Conservation (phyloP, 2,113 vertebrate genomes). For the Trichomycterus rosablanca region DNA sequence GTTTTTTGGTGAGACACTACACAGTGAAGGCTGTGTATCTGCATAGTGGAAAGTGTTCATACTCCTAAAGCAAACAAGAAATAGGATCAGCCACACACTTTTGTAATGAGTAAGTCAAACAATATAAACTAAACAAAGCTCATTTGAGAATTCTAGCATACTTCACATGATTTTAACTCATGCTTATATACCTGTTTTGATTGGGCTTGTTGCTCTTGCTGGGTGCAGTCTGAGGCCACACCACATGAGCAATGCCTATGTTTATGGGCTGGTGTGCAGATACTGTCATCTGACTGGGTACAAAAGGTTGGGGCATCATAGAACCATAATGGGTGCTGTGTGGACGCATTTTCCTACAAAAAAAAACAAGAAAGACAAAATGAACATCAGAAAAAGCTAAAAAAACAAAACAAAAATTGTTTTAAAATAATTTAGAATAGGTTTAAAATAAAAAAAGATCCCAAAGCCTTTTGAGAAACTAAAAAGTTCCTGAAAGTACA, state of each 20-base stretch:
- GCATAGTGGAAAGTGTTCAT: conserved; percentile 74
- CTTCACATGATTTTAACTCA: too few relatives aligned
- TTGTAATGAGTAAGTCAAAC: background rate
- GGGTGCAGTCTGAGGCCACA: conserved; percentile 87
- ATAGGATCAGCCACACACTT: background rate
- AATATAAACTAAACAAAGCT: background rate
- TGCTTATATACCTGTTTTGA: conserved; percentile 83
- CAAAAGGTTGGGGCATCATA: conserved; percentile 80
- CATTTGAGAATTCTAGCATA: too few relatives aligned
- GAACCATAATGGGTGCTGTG: conserved; percentile 83
- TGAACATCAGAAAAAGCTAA: too few relatives aligned
- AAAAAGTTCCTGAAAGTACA: too few relatives aligned
- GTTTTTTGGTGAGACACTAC: conserved; percentile 79
- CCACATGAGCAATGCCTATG: conserved; percentile 91
- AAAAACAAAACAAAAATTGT: too few relatives aligned
- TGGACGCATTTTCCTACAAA: conserved; percentile 78
- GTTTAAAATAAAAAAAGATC: too few relatives aligned
- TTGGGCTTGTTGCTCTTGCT: conserved; percentile 82
- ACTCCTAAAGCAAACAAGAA: conserved; percentile 62
- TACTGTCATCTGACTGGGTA: conserved; percentile 88
- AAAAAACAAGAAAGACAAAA: background rate
- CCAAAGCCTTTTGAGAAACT: too few relatives aligned
- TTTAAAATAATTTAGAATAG: too few relatives aligned
- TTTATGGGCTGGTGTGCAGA: conserved; percentile 90
- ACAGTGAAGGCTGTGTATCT: conserved; percentile 75